Percentiles rank a stretch among this genome's conserved stretches.
Evolutionary conservation across 2,888 invertebrate genomes (phyloP).

Genomic region (Pammene aurita): DNA sequence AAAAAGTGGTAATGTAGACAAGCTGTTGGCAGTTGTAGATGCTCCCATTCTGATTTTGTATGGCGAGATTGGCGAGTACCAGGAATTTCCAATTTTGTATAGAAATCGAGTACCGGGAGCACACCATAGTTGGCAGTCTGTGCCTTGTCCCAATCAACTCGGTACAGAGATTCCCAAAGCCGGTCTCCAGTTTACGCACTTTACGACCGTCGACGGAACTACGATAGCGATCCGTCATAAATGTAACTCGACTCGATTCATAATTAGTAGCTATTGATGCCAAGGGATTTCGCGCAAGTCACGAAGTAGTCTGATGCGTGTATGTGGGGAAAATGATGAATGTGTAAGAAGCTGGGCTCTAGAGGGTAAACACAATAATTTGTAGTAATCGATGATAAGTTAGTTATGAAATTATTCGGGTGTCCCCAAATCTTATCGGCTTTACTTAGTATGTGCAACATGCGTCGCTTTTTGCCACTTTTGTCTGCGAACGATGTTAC

Average conservation of each 20-base stretch:
- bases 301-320: constrained; percentile 29
- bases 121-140: too few species aligned
- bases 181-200: constrained; percentile 50
- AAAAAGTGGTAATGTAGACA: too few species aligned
- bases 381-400: background rate
- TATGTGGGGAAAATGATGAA: constrained; percentile 30
- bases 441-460: too few species aligned
- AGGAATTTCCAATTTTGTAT: too few species aligned
- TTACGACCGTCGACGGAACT: constrained; percentile 53
- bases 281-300: constrained; percentile 40
- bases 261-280: constrained; percentile 54
- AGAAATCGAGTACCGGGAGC: too few species aligned
- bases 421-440: background rate
- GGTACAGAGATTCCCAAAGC: constrained; percentile 45
- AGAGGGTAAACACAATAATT: constrained; percentile 27
- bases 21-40: too few species aligned
- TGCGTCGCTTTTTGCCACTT: too few species aligned
- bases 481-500: too few species aligned
- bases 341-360: constrained; percentile 15
- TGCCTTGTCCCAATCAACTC: constrained; percentile 18
- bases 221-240: constrained; percentile 50
- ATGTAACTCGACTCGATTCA: constrained; percentile 54
- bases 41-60: too few species aligned
- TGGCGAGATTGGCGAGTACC: too few species aligned
- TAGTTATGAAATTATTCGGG: background rate